Evolutionary conservation across 2,797 vertebrate genomes (phyloP).

Genomic region (Pyrocephalus nanus): DNA sequence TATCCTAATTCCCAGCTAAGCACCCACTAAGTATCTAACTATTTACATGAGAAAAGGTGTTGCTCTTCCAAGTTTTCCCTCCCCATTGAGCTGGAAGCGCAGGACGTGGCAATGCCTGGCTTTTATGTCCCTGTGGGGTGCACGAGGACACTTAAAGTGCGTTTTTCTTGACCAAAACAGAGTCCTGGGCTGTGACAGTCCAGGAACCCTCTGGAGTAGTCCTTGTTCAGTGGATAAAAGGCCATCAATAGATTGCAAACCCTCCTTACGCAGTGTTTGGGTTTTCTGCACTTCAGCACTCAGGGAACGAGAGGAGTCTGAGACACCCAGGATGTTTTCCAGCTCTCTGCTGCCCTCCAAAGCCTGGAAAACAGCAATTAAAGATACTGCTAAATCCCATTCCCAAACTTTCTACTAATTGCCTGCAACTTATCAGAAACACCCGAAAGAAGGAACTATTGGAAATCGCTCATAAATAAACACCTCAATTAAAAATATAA

Average conservation of each 20-base stretch:
- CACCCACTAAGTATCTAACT: conserved; percentile 52
- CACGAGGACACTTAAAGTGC: not conserved
- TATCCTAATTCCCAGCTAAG: conserved; percentile 47
- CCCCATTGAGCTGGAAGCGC: not conserved
- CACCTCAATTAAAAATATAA: not conserved
- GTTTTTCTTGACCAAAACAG: not conserved
- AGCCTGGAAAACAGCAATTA: conserved; percentile 76
- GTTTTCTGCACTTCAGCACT: conserved; percentile 77
- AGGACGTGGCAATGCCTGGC: not conserved
- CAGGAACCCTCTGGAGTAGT: not conserved
- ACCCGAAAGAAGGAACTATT: not conserved
- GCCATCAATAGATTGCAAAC: not conserved
- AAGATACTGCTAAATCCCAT: not conserved
- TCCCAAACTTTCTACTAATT: not conserved
- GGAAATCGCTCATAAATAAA: not conserved
- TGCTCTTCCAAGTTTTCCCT: conserved; percentile 31
- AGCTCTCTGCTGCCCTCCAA: conserved; percentile 90
- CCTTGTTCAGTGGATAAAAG: not conserved
- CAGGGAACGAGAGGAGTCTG: conserved; percentile 50
- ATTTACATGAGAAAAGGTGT: conserved; percentile 55
- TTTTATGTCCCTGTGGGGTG: not conserved
- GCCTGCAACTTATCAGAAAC: not conserved
- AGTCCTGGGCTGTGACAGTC: not conserved
- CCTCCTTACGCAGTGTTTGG: conserved; percentile 79
- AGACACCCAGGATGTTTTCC: conserved; percentile 68